Base-by-base conservation (phyloP, 1,140 invertebrate species). In the Drosophila carrolli region DNA sequence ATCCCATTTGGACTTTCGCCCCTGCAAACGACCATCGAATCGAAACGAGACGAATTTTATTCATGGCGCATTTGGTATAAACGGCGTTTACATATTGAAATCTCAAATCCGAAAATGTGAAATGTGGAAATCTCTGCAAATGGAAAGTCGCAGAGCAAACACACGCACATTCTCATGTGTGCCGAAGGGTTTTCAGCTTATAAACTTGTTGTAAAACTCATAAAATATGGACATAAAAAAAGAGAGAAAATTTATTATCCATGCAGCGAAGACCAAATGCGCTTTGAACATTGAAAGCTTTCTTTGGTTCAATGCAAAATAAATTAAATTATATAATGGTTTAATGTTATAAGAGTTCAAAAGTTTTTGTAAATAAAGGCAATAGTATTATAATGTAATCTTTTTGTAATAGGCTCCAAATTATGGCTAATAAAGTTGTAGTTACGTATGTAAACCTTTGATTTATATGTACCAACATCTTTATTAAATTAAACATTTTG, bases 51-150 rank as follows among this genome's bases (percentile, higher is more conserved):
- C 66, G 79, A 83, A 88, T 79, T 88, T 86, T 83, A 83, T 88
- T 79, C 71, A 82, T 79, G 75, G 75, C 62, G 74, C 74, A 77
- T 81, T 81, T 80, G 77, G 53, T 58, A 75, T 75, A 79, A 78
- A 60, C 75, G 74, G 46, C 63, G 65, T 77, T 83, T 70, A 62
- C 75, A 83, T 86, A 85, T 86, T 78, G 81, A 84, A 84, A 84
- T 85, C 55, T 75, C 53, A 76, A 76, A 76, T 76, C 60, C 59
- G 44, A 72, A 70, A 88, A 88, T 85, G 75, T 78, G 70, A 86
- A 88, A 88, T 83, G 79, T 88, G 76, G 59, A 88, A 88, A 88
- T 88, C 84, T 89, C 51, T 60, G 72, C 84, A 74, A 86, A 89
- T 88, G 84, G 83, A 88, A 88, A 88, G 83, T 88, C 72, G 67